A percentile compares a stretch with the other conserved stretches of the same genome.
Conservation (phyloP, 2,888 invertebrate species). For the Enchytraeus crypticus region DNA sequence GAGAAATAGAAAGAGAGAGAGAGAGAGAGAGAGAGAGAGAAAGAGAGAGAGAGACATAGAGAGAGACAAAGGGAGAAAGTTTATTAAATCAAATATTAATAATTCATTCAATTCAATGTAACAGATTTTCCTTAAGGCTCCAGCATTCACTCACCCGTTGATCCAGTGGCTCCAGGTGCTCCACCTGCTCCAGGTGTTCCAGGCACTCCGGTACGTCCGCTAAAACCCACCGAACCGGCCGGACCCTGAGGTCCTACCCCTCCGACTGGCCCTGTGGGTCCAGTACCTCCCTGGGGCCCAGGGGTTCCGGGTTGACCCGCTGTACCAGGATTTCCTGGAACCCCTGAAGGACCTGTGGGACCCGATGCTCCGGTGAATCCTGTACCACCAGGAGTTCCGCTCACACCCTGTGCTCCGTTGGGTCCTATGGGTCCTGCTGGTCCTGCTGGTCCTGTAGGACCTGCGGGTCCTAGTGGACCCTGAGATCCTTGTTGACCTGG, state of each 20-base stretch:
- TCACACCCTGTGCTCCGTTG: neutral
- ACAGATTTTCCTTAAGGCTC: no score
- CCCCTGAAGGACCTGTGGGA: neutral
- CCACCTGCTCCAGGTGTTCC: constrained; percentile 6
- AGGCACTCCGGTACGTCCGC: constrained; percentile 6
- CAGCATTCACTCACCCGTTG: no score
- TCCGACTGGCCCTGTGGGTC: constrained; percentile 1
- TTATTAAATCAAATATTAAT: no score
- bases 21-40: no score
- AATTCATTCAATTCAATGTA: no score
- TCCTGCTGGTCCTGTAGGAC: constrained; percentile 5
- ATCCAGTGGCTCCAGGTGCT: neutral
- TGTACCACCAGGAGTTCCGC: constrained; percentile 1
- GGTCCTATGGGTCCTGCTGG: neutral
- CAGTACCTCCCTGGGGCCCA: neutral
- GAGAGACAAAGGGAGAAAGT: no score
- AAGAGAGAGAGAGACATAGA: no score
- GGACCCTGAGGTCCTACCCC: constrained; percentile 2
- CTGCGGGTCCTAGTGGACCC: constrained; percentile 2
- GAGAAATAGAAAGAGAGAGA: no score
- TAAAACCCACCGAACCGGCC: constrained; percentile 5
- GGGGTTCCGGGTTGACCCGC: neutral
- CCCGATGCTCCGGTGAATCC: constrained; percentile 4
- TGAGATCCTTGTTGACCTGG: constrained; percentile 11
- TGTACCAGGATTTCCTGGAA: neutral